These are phyloP conservation scores for Crotalus horridus DNA, from an alignment of 2,113 vertebrate genomes.

Conservation along the genomic window DNA sequence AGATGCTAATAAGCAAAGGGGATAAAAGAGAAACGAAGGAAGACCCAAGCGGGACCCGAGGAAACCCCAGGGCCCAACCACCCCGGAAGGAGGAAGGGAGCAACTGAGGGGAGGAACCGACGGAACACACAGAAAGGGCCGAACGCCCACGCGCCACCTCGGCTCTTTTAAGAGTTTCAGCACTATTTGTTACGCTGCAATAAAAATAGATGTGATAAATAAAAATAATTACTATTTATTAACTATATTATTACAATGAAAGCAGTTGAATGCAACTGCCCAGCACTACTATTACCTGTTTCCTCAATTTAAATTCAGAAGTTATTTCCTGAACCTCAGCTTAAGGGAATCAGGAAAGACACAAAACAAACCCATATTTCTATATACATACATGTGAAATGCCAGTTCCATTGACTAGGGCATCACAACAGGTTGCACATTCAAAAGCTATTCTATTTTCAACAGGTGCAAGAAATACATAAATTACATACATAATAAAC, in stretches of 20 bases:
- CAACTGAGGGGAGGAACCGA: too few species aligned
- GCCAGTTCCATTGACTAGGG: not conserved
- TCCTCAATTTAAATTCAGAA: not conserved
- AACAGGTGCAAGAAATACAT: not conserved
- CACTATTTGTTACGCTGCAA: not conserved
- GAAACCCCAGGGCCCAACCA: too few species aligned
- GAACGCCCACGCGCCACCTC: too few species aligned
- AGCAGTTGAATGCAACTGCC: not conserved
- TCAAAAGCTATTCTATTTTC: not conserved
- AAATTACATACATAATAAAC: not conserved
- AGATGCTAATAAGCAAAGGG: not conserved
- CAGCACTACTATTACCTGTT: not conserved
- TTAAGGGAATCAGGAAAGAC: not conserved
- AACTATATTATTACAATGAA: not conserved
- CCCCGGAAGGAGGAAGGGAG: too few species aligned
- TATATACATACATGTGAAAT: not conserved
- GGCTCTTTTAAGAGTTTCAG: not conserved
- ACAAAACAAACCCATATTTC: not conserved
- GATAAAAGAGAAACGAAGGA: too few species aligned
- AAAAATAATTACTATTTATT: not conserved
- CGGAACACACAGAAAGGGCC: too few species aligned
- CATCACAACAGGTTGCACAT: not conserved
- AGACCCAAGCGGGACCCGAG: too few species aligned
- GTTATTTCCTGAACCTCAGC: not conserved
- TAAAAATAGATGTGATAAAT: not conserved